Conservation (phyloP, 2,888 invertebrate species). For the Hedychridium roseum region DNA sequence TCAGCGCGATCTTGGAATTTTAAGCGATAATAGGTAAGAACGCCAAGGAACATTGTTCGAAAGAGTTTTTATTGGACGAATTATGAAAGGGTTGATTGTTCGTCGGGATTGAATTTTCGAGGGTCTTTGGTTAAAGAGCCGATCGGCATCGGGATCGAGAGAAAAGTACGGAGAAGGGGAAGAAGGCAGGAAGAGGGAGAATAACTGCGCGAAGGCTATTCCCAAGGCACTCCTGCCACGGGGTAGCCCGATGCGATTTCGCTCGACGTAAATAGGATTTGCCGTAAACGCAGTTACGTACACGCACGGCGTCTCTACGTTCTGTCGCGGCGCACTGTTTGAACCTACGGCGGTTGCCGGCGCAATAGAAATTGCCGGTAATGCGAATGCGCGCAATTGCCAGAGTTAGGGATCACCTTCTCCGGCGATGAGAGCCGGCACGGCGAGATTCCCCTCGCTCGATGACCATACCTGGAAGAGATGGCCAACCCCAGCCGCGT, state of each 20-base stretch:
- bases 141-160: conserved; percentile 11
- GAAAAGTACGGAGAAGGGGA: conserved; percentile 16
- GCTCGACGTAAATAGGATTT: conserved; percentile 44
- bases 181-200: conserved; percentile 15
- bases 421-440: conserved; percentile 25
- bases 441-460: conserved; percentile 30
- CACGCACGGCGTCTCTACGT: conserved; percentile 16
- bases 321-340: conserved; percentile 34
- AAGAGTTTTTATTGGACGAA: no score
- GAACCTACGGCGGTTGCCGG: conserved; percentile 13
- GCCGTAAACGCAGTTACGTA: conserved; percentile 42
- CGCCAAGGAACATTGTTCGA: no score
- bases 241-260: conserved; percentile 39
- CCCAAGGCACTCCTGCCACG: conserved; percentile 38
- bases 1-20: no score
- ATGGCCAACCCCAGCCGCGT: no score
- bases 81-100: no score
- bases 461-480: no score
- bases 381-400: conserved; percentile 21
- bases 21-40: no score
- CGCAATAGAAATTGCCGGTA: conserved; percentile 28
- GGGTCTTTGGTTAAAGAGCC: no score
- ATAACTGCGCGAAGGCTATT: conserved; percentile 36
- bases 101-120: no score
- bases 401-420: conserved; percentile 18